Evolutionary conservation across 2,797 vertebrate genomes (phyloP).

Genomic region (Synaphobranchus kaupii): DNA sequence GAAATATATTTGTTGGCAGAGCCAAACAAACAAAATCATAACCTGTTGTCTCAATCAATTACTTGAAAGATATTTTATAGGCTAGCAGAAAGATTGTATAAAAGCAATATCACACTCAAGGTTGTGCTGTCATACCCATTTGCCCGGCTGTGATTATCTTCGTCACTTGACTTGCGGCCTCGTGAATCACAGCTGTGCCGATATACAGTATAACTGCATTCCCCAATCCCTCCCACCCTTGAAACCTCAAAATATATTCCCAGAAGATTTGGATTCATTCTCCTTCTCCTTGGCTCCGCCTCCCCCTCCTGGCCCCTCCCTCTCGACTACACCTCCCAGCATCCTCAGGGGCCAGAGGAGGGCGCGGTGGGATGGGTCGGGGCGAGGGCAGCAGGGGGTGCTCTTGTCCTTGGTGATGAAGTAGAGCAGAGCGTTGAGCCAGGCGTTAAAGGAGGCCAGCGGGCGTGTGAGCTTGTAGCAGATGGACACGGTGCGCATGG

Average conservation of each 20-base stretch:
- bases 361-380: constrained; percentile 49
- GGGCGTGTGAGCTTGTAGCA: constrained; percentile 83
- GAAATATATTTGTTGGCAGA: too few species aligned
- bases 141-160: too few species aligned
- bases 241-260: not conserved
- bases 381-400: constrained; percentile 65
- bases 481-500: constrained; percentile 76
- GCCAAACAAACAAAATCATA: too few species aligned
- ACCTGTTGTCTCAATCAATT: too few species aligned
- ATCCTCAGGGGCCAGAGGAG: constrained; percentile 73
- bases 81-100: too few species aligned
- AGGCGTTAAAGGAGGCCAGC: constrained; percentile 80
- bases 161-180: too few species aligned
- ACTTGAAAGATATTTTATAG: too few species aligned
- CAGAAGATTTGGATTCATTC: constrained; percentile 22
- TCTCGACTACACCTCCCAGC: constrained; percentile 63
- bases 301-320: constrained; percentile 56
- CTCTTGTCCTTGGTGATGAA: constrained; percentile 79
- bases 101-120: too few species aligned
- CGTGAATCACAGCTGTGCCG: too few species aligned
- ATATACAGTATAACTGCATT: not conserved
- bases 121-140: too few species aligned
- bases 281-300: constrained; percentile 13
- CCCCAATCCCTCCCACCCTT: not conserved
- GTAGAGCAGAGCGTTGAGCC: constrained; percentile 81